phyloP scores from a whole-genome alignment of 2,113 vertebrate species.

The Crotalus viridis region DNA sequence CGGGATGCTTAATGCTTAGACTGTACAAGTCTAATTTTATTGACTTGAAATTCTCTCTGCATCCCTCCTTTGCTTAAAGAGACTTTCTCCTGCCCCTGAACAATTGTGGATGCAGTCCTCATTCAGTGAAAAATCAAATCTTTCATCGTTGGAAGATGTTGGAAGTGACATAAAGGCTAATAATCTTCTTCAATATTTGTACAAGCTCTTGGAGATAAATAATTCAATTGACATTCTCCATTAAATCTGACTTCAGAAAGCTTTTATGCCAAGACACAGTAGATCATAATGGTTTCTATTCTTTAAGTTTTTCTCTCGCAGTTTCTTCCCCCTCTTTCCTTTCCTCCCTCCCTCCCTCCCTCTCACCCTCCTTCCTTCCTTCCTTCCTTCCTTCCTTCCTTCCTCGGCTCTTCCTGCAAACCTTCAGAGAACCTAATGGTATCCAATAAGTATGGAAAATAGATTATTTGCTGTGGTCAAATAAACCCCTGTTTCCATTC shows the following conservation, averaged over 20 bases:
- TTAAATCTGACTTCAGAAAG: constrained; percentile 4
- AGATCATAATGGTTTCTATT: neutral
- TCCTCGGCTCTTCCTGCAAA: neutral
- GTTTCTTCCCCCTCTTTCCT: neutral
- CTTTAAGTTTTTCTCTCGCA: neutral
- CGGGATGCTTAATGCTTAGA: neutral
- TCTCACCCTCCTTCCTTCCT: no score
- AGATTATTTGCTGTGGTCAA: neutral
- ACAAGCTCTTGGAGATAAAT: constrained; percentile 11
- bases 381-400: neutral
- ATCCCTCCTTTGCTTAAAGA: neutral
- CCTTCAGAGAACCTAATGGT: neutral
- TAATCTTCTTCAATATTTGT: neutral
- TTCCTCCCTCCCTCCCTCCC: no score
- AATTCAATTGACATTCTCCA: constrained; percentile 10
- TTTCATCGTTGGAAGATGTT: neutral
- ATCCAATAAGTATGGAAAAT: neutral
- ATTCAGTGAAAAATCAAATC: constrained; percentile 4
- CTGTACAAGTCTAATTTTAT: neutral
- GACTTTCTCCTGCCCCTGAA: neutral
- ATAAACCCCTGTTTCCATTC: neutral
- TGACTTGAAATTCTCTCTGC: neutral
- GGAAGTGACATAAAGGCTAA: neutral
- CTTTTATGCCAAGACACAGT: neutral
- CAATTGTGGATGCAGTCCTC: neutral